Evolutionary conservation across 2,113 vertebrate genomes (phyloP), one percentile per base, ranked within the genome.

Genomic region (Australoheros scitulus): DNA sequence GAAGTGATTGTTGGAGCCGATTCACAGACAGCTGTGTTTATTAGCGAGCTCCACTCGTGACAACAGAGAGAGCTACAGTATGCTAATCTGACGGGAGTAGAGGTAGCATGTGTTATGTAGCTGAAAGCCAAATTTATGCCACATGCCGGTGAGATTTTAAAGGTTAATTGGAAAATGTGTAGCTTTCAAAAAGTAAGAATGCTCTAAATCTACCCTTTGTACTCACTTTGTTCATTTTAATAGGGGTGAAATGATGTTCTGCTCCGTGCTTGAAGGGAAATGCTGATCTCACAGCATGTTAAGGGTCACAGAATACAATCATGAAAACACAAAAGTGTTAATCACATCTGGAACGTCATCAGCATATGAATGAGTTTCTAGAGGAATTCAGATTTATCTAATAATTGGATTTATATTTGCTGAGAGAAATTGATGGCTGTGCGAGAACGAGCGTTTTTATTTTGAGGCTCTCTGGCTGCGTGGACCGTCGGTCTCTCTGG

Each of bases 331-430:
- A 82, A 82, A 86, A 79, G 77, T 81, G 79, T 58, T 88, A 89
- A 92, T 89, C 83, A 87, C 81, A 88, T 85, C 76, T 10, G 59
- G n/a, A 43, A 4, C 82, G 10, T 84, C 90, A 68, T 80, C 81
- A 11, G 89, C 85, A 85, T 88, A 78, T 13, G 14, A 88, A 89
- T 79, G 82, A 82, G 83, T 11, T 79, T 72, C n/a, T 64, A 55
- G 60, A 38, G 60, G 38, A 85, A 88, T 82, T 84, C 77, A 65
- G 79, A 84, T 92, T 94, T 88, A 90, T 92, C 80, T 89, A 36
- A 87, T 91, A 91, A 93, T 93, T 92, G 92, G 92, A 92, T 94
- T 94, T 87, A 13, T 90, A 91, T 93, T 92, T 92, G 87, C 81
- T 11, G 58, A 86, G 79, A 81, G 79, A 80, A 58, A 79, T 61